These are phyloP conservation scores for Spicauda simplicius DNA, from an alignment of 2,888 invertebrate species.

Conservation along the genomic window DNA sequence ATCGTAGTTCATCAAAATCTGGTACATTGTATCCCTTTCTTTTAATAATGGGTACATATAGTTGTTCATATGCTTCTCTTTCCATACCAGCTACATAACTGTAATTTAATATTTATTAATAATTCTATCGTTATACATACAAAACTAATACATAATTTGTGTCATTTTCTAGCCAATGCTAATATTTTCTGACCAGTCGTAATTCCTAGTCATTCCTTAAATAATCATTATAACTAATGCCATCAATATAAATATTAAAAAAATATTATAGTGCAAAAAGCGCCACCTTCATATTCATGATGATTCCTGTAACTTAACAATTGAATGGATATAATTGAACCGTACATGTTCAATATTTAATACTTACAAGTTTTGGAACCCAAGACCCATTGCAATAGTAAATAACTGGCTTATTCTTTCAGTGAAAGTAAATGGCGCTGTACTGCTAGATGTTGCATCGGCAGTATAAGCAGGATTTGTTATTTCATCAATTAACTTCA, in stretches of 20 bases:
- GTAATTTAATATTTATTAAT: not conserved
- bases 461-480: slow-evolving; percentile 59
- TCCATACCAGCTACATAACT: slow-evolving; percentile 13
- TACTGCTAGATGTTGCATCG: slow-evolving; percentile 44
- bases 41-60: slow-evolving; percentile 39
- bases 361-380: slow-evolving; percentile 15
- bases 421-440: slow-evolving; percentile 57
- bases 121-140: too few relatives aligned
- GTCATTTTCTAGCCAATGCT: too few relatives aligned
- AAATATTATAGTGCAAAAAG: too few relatives aligned
- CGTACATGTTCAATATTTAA: too few relatives aligned
- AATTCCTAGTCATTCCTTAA: too few relatives aligned
- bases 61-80: slow-evolving; percentile 33
- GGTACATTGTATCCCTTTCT: slow-evolving; percentile 43
- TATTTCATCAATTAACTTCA: slow-evolving; percentile 56
- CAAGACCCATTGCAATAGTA: not conserved
- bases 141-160: slow-evolving; percentile 13
- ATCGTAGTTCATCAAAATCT: slow-evolving; percentile 42
- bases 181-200: too few relatives aligned
- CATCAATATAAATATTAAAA: too few relatives aligned
- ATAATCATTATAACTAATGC: too few relatives aligned
- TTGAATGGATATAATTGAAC: too few relatives aligned
- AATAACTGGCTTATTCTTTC: slow-evolving; percentile 53
- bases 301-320: too few relatives aligned
- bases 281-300: too few relatives aligned